Evolutionary conservation across 2,113 vertebrate species (phyloP), one percentile per base, ranked within the genome.

Genomic region (Chamaetylas fuelleborni): DNA sequence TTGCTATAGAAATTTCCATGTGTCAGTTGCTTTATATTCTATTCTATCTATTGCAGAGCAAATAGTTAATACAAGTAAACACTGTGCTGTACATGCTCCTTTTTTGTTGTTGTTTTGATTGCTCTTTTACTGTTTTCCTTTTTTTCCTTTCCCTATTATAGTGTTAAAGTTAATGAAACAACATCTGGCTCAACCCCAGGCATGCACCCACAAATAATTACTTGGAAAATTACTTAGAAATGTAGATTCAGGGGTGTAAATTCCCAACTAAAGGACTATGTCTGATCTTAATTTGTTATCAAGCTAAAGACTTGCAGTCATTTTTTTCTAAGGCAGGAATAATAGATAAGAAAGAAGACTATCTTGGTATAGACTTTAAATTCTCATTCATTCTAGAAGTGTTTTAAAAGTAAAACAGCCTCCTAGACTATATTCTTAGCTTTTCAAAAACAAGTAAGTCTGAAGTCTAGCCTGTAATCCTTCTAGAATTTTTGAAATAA

Each of bases 161-260:
- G 43, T 47, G 33, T 73, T 83, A 74, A 92, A 83, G 42, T 8
- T 74, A 69, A 90, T 45, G 14, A 76, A 77, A 54, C 22, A 91
- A 76, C 45, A 88, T 90, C 57, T 94, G 79, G 34, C 65, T 77
- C 38, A 53, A 78, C 33, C 43, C 13, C 43, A 84, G 65, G 47
- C 84, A 90, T 1, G 2, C 29, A 81, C 43, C 93, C 67, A 70
- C 38, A 90, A 84, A 88, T 61, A 94, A 90, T 83, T 88, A 88
- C 42, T 78, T 86, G 69, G 81, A 94, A 95, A 87, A 90, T 88
- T 56, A 77, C 51, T 81, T 88, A 61, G 50, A 92, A 95, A 81
- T 81, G 28, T 42, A 66, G 76, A 60, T 76, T 51, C 61, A 93
- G 60, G 77, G 56, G 33, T 77, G 51, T 58, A 50, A 85, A 92